Evolutionary conservation across 2,888 invertebrate genomes (phyloP).

Genomic region (Marasmarcha lunaedactyla): DNA sequence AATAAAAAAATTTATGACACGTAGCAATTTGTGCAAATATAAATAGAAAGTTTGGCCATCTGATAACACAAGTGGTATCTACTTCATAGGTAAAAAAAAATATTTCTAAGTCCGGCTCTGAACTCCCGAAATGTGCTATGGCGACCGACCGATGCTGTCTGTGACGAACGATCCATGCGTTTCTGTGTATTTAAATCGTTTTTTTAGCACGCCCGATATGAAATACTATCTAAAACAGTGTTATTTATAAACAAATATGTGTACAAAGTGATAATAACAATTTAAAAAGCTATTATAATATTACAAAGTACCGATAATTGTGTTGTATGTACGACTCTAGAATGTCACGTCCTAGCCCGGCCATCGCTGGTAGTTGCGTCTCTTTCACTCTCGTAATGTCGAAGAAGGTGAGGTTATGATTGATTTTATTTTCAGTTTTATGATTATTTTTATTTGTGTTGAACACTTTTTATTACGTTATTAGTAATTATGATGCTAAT

Average conservation of each 20-base stretch:
- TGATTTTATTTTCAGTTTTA: constrained; percentile 19
- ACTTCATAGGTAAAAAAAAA: too few species aligned
- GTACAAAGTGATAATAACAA: not conserved
- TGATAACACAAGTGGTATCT: too few species aligned
- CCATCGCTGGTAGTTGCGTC: constrained; percentile 30
- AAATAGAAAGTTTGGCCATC: too few species aligned
- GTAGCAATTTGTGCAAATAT: too few species aligned
- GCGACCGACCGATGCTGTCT: constrained; percentile 50
- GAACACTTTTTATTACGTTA: too few species aligned
- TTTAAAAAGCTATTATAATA: not conserved
- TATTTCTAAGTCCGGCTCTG: constrained; percentile 40
- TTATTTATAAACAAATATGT: not conserved
- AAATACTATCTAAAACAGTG: not conserved
- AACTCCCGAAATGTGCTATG: constrained; percentile 50
- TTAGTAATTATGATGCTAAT: too few species aligned
- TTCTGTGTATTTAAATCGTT: constrained; percentile 34
- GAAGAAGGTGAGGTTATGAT: constrained; percentile 30
- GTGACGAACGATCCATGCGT: constrained; percentile 46
- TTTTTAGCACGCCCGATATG: constrained; percentile 13
- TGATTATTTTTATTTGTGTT: too few species aligned
- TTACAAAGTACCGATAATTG: constrained; percentile 20
- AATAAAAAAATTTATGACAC: too few species aligned
- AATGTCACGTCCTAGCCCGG: constrained; percentile 21
- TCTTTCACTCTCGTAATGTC: constrained; percentile 34
- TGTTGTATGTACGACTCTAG: constrained; percentile 50